Conservation (phyloP, 2,797 vertebrate species). For the Epinephelus coioides region DNA sequence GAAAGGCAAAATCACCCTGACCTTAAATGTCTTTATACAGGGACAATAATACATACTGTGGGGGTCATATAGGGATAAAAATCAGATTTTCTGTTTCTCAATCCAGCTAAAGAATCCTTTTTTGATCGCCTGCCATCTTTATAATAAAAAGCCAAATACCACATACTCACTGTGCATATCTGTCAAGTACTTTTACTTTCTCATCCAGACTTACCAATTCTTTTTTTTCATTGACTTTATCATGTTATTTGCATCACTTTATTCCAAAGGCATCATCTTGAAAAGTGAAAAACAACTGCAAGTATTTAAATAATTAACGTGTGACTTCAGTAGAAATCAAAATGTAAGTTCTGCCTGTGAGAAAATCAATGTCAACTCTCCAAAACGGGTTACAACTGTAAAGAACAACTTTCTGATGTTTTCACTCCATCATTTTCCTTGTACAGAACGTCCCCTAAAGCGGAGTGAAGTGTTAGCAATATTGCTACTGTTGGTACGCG, state of each 20-base stretch:
- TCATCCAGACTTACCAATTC: neutral
- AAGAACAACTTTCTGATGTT: slow-evolving; percentile 45
- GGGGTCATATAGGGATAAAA: slow-evolving; percentile 1
- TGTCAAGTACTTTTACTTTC: neutral
- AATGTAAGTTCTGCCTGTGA: slow-evolving; percentile 2
- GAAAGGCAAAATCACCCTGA: neutral
- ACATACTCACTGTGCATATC: neutral
- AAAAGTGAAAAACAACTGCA: neutral
- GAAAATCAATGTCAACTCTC: slow-evolving; percentile 9
- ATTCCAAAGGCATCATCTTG: neutral
- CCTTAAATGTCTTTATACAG: neutral
- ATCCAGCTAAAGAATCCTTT: slow-evolving; percentile 2
- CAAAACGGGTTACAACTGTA: slow-evolving; percentile 22
- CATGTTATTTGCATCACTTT: neutral
- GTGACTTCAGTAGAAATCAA: neutral
- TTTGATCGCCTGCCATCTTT: slow-evolving; percentile 27
- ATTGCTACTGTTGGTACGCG: slow-evolving; percentile 44
- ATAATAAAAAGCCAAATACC: slow-evolving; percentile 31
- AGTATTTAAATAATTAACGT: slow-evolving; percentile 16
- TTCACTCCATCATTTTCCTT: slow-evolving; percentile 54
- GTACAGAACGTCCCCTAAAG: slow-evolving; percentile 57
- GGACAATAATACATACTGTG: neutral
- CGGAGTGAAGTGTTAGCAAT: slow-evolving; percentile 45
- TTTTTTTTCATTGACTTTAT: neutral
- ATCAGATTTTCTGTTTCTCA: slow-evolving; percentile 10